Evolutionary conservation across 2,888 invertebrate genomes (phyloP).

Genomic region (Drosophila ochracea): DNA sequence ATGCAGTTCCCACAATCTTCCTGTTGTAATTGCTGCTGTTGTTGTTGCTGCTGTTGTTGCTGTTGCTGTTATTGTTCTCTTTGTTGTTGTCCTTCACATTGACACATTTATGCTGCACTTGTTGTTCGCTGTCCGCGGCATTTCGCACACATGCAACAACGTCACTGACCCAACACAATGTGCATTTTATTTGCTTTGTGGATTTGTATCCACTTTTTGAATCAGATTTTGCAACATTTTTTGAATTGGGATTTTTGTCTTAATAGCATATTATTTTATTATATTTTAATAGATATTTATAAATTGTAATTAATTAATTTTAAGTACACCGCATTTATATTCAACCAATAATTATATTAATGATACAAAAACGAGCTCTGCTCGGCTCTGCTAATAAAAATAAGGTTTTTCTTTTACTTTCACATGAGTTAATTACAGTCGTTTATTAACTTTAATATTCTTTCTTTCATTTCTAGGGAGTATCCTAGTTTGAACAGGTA

Average conservation of each 20-base stretch:
- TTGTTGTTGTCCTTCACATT: conserved; percentile 66
- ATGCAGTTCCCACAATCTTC: conserved; percentile 29
- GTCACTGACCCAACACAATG: conserved; percentile 64
- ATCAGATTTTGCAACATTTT: background rate
- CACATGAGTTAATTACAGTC: accelerated
- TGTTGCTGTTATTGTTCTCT: conserved; percentile 8
- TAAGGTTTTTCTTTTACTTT: background rate
- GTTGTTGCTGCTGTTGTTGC: background rate
- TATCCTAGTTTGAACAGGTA: no score
- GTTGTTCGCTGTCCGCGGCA: conserved; percentile 23
- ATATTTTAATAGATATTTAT: background rate
- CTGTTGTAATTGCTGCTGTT: background rate
- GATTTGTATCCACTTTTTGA: background rate
- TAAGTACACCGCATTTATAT: background rate
- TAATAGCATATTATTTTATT: background rate
- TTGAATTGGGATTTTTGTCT: no score
- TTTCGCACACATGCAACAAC: conserved; percentile 50
- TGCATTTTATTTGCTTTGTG: background rate
- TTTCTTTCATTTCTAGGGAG: background rate
- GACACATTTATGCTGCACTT: conserved; percentile 64
- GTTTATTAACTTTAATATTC: background rate
- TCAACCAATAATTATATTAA: background rate
- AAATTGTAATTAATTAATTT: background rate
- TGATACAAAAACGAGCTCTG: accelerated
- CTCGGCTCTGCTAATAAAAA: background rate